These are phyloP conservation scores for Pampus argenteus DNA, from an alignment of 2,797 vertebrate genomes.

Conservation along the genomic window DNA sequence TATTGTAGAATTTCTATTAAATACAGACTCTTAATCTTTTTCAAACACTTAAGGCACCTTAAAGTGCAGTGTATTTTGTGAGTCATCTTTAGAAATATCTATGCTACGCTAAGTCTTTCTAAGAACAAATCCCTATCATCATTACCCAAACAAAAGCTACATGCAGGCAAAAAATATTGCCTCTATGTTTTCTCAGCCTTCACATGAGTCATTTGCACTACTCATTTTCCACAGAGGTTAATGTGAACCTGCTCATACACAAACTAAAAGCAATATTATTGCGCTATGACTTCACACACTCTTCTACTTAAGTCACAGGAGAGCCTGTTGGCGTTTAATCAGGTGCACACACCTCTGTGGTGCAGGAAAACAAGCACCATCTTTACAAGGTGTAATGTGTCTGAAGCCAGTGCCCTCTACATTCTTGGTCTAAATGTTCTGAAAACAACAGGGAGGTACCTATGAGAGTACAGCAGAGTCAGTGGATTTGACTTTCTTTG, in stretches of 20 bases:
- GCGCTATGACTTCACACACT: slow-evolving; percentile 68
- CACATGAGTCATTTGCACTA: slow-evolving; percentile 33
- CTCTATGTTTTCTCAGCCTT: slow-evolving; percentile 43
- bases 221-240: slow-evolving; percentile 59
- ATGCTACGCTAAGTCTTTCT: background rate
- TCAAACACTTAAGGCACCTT: no score
- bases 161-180: slow-evolving; percentile 17
- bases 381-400: slow-evolving; percentile 67
- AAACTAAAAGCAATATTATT: slow-evolving; percentile 77
- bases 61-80: background rate
- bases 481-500: slow-evolving; percentile 55
- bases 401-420: slow-evolving; percentile 53
- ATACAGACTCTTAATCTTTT: background rate
- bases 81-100: background rate
- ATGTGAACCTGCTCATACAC: slow-evolving; percentile 60
- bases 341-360: slow-evolving; percentile 65
- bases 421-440: slow-evolving; percentile 65
- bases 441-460: slow-evolving; percentile 65
- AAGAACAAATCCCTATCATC: background rate
- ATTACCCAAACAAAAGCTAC: slow-evolving; percentile 28
- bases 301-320: slow-evolving; percentile 47
- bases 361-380: slow-evolving; percentile 53
- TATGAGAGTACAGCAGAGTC: slow-evolving; percentile 33
- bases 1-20: background rate
- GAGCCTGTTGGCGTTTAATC: slow-evolving; percentile 69